A percentile compares a stretch with the other conserved stretches of the same genome.
These are phyloP conservation scores for Promerops cafer DNA, from an alignment of 2,113 vertebrate genomes.

Conservation along the genomic window DNA sequence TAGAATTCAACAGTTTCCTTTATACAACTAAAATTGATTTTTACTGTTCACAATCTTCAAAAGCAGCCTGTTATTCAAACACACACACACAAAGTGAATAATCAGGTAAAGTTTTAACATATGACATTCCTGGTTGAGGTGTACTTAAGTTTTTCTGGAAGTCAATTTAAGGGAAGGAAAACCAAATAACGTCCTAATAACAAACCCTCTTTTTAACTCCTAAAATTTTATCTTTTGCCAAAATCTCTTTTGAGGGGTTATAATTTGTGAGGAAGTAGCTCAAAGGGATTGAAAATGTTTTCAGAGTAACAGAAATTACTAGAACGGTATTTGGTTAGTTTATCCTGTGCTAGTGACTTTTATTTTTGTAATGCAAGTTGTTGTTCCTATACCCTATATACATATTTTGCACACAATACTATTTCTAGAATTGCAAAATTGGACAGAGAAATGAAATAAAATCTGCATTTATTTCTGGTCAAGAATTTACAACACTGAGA, in stretches of 20 bases:
- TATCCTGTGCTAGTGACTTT: neutral
- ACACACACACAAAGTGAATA: neutral
- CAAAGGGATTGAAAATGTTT: neutral
- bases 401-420: neutral
- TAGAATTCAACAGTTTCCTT: neutral
- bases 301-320: neutral
- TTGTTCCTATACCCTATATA: neutral
- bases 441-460: neutral
- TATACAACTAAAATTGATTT: neutral
- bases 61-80: neutral
- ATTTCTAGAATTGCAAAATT: neutral
- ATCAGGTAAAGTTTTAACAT: neutral
- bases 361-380: neutral
- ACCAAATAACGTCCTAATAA: neutral
- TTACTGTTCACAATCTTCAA: neutral
- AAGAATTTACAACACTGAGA: neutral
- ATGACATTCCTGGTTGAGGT: neutral
- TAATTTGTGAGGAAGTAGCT: neutral
- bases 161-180: neutral
- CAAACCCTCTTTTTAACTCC: neutral
- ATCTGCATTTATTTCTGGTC: neutral
- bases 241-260: neutral
- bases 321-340: neutral
- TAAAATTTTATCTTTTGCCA: neutral
- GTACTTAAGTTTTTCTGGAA: neutral